These are phyloP conservation scores for Coranthus polyacanthus DNA, from an alignment of 2,797 vertebrate species.

Conservation along the genomic window DNA sequence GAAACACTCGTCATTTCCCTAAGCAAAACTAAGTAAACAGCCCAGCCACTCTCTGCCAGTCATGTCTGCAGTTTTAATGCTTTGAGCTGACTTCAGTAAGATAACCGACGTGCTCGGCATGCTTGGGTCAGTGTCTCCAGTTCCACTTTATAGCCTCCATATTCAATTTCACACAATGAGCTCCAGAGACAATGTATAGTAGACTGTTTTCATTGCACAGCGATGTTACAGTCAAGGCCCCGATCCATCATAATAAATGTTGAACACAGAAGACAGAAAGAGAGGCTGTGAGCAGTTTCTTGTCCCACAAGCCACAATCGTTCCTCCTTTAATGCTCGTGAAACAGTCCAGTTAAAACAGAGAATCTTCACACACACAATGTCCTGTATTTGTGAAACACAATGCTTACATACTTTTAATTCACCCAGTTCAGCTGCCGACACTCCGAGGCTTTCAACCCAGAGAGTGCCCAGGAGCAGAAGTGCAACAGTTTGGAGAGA, in stretches of 20 bases:
- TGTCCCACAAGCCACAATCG: slow-evolving; percentile 30
- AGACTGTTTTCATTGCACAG: slow-evolving; percentile 67
- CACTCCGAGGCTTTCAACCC: slow-evolving; percentile 43
- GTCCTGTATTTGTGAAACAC: slow-evolving; percentile 44
- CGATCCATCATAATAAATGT: slow-evolving; percentile 68
- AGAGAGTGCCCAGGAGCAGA: slow-evolving; percentile 36
- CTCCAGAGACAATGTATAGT: slow-evolving; percentile 70
- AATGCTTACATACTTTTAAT: slow-evolving; percentile 43
- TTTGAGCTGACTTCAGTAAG: slow-evolving; percentile 36
- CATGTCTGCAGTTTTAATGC: slow-evolving; percentile 43
- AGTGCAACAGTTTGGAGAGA: slow-evolving; percentile 61
- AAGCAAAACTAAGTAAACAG: slow-evolving; percentile 58
- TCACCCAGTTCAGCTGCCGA: slow-evolving; percentile 47
- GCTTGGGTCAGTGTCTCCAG: slow-evolving; percentile 65
- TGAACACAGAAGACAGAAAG: slow-evolving; percentile 43
- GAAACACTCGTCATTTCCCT: slow-evolving; percentile 51
- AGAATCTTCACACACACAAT: slow-evolving; percentile 38
- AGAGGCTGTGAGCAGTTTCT: slow-evolving; percentile 43
- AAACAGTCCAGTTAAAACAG: neutral
- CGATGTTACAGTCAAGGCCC: slow-evolving; percentile 57
- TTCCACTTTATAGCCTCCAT: slow-evolving; percentile 70
- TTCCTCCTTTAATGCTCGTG: slow-evolving; percentile 43
- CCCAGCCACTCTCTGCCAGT: slow-evolving; percentile 24
- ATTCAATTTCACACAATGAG: slow-evolving; percentile 79
- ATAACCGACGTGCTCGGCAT: slow-evolving; percentile 46